These are phyloP conservation scores for Riparia riparia DNA, from an alignment of 2,113 vertebrate genomes.

Conservation along the genomic window DNA sequence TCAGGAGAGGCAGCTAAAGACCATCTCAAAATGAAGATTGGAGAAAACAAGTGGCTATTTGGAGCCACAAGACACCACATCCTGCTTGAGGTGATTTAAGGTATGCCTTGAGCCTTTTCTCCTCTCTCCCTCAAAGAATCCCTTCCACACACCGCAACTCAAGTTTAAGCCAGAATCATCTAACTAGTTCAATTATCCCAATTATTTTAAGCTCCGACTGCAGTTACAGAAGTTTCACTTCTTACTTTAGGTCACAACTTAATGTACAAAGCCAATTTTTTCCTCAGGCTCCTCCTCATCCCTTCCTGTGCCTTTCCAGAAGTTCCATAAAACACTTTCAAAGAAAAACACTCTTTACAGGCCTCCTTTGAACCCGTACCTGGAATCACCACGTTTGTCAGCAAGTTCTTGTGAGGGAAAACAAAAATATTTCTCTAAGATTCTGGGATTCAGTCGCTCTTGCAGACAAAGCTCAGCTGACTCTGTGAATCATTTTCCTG, in stretches of 20 bases:
- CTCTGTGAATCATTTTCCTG: neutral
- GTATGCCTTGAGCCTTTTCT: neutral
- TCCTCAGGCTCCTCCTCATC: neutral
- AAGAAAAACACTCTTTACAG: neutral
- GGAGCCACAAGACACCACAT: neutral
- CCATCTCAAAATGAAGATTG: neutral
- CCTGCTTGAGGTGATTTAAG: neutral
- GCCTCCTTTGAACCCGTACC: neutral
- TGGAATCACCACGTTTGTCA: neutral
- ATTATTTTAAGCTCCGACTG: neutral
- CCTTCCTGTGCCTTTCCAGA: neutral
- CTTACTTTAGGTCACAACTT: neutral
- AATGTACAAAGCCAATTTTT: neutral
- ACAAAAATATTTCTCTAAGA: neutral
- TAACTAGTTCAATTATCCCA: neutral
- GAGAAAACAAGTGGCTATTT: neutral
- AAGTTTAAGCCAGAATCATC: neutral
- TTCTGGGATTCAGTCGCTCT: neutral
- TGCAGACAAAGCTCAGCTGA: neutral
- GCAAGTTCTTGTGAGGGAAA: neutral
- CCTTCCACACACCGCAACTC: neutral
- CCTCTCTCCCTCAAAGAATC: neutral
- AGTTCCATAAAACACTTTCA: neutral
- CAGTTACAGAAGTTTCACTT: neutral
- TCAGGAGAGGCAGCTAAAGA: neutral